A percentile compares a stretch with the other conserved stretches of the same genome.
phyloP scores from a whole-genome alignment of 37 sponge, comb jelly and placozoan species.

The Cliona cf. orientalis region DNA sequence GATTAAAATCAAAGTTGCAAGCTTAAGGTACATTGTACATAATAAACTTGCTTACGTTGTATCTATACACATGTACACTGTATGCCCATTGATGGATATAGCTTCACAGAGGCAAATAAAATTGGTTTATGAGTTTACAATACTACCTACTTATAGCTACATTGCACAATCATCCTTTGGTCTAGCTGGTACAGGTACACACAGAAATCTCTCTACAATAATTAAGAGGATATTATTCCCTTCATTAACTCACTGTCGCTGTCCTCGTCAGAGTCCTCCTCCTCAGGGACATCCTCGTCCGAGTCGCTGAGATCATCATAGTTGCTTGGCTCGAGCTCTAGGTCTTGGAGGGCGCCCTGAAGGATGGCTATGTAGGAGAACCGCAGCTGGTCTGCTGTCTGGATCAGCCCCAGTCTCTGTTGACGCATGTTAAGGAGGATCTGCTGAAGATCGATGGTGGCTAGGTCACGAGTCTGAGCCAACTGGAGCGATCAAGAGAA shows the following conservation, averaged over 20 bases:
- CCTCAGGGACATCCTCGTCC: constrained; percentile 35
- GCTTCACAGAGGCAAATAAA: too few relatives aligned
- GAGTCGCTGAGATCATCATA: constrained; percentile 17
- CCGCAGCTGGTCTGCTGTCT: constrained; percentile 95
- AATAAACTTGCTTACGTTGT: too few relatives aligned
- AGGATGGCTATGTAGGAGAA: constrained; percentile 94
- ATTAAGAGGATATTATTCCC: background rate
- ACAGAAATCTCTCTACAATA: background rate
- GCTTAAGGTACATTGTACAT: too few relatives aligned
- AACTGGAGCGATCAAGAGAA: constrained; percentile 21
- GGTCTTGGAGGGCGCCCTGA: constrained; percentile 59
- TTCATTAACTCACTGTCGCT: constrained; percentile 14
- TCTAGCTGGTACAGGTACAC: too few relatives aligned
- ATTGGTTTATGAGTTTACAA: too few relatives aligned
- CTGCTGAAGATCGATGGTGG: constrained; percentile 56
- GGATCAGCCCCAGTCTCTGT: constrained; percentile 92
- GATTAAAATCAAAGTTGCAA: too few relatives aligned
- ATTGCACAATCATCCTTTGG: too few relatives aligned
- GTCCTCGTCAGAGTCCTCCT: constrained; percentile 38
- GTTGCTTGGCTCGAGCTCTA: constrained; percentile 26
- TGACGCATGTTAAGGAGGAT: constrained; percentile 79
- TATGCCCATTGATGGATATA: too few relatives aligned
- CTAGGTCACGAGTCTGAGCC: constrained; percentile 43
- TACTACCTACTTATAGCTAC: too few relatives aligned
- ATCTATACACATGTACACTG: too few relatives aligned